Conservation (phyloP, 2,797 vertebrate species). For the Enteromius fasciolatus region DNA sequence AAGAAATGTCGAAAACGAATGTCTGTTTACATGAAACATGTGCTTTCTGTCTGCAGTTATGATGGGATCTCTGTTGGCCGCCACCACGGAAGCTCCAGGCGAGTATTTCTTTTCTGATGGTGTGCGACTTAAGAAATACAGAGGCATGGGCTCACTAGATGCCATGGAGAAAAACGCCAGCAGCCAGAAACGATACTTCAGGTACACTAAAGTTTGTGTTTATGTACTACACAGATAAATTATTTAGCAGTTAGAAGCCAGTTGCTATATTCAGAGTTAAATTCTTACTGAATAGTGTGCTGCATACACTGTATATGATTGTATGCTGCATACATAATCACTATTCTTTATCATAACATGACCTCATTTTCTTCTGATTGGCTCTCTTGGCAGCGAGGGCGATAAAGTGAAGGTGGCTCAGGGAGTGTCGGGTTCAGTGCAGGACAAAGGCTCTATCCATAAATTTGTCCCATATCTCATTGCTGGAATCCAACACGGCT, state of each 20-base stretch:
- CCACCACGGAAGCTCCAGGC: constrained; percentile 82
- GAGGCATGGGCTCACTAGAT: constrained; percentile 84
- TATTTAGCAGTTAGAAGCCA: background rate
- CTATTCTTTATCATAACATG: background rate
- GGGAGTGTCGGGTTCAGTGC: constrained; percentile 90
- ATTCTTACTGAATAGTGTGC: background rate
- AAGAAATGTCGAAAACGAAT: background rate
- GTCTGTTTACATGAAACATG: background rate
- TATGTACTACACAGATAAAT: background rate
- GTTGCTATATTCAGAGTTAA: background rate
- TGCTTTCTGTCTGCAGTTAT: constrained; percentile 72
- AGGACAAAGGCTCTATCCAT: constrained; percentile 95
- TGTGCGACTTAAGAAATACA: constrained; percentile 84
- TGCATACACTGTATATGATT: background rate
- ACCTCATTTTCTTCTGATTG: constrained; percentile 3
- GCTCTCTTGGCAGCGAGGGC: constrained; percentile 80
- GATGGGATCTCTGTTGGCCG: constrained; percentile 84
- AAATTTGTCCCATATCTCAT: constrained; percentile 93
- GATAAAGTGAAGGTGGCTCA: constrained; percentile 93
- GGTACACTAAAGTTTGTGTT: constrained; percentile 75
- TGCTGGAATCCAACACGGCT: constrained; percentile 92
- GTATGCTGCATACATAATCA: background rate
- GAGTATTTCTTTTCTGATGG: constrained; percentile 87
- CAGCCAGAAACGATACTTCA: constrained; percentile 85
- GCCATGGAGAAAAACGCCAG: constrained; percentile 83